These are phyloP conservation scores for Cheilosia impressa DNA, from an alignment of 2,888 invertebrate species.

Conservation along the genomic window DNA sequence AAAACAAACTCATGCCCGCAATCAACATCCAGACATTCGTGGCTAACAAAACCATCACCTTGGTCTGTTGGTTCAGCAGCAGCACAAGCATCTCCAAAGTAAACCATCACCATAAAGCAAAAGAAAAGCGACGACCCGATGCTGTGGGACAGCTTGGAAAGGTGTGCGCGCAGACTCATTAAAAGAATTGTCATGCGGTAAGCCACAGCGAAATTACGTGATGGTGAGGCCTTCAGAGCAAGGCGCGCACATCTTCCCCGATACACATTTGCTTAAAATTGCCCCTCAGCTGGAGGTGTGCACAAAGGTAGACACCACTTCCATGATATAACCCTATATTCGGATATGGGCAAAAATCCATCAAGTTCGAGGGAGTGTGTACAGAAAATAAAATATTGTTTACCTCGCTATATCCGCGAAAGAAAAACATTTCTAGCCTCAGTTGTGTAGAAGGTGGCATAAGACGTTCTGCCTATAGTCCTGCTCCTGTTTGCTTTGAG, in stretches of 20 bases:
- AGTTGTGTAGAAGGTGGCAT: background rate
- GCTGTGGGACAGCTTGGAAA: constrained; percentile 56
- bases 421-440: constrained; percentile 1
- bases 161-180: constrained; percentile 74
- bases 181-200: constrained; percentile 75
- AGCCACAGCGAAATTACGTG: constrained; percentile 62
- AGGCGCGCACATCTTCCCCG: constrained; percentile 14
- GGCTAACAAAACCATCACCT: constrained; percentile 63
- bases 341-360: constrained; percentile 33
- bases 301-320: constrained; percentile 7
- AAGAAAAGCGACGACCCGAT: constrained; percentile 36
- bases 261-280: constrained; percentile 59
- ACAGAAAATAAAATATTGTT: constrained; percentile 9
- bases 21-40: constrained; percentile 59
- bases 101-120: constrained; percentile 64
- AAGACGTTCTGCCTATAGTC: constrained; percentile 17
- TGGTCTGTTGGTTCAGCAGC: constrained; percentile 62
- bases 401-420: background rate
- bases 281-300: constrained; percentile 31
- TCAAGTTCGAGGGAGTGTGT: constrained; percentile 27
- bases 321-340: constrained; percentile 23
- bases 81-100: constrained; percentile 55
- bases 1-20: no score
- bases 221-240: constrained; percentile 14
- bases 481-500: constrained; percentile 54